These are phyloP conservation scores for Drosophila longiperda DNA, from an alignment of 2,888 invertebrate genomes.

Conservation along the genomic window DNA sequence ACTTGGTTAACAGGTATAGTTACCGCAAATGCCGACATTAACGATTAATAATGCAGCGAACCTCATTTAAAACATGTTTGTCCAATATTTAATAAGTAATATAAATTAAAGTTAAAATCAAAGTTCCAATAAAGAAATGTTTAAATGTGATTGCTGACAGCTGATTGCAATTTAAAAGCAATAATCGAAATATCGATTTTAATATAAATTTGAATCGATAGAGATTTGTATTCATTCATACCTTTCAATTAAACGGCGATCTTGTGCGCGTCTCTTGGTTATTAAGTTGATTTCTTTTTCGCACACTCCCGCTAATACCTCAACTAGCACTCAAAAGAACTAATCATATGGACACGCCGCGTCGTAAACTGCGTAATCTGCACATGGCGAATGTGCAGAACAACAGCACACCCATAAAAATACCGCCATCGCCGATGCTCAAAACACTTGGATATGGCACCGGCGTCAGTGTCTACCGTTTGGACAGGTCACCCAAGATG, in stretches of 20 bases:
- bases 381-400: conserved; percentile 75
- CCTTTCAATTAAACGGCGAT: conserved; percentile 55
- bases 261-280: conserved; percentile 54
- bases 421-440: conserved; percentile 91
- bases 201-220: conserved; percentile 26
- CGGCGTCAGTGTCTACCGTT: conserved; percentile 91
- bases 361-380: conserved; percentile 65
- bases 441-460: conserved; percentile 91
- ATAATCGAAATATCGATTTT: conserved; percentile 10
- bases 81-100: neutral
- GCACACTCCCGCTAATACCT: neutral
- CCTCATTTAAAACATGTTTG: neutral
- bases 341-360: conserved; percentile 76
- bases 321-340: neutral
- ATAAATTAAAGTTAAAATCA: neutral
- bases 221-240: conserved; percentile 29
- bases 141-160: neutral
- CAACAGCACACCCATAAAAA: conserved; percentile 83
- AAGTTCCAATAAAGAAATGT: neutral
- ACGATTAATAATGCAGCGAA: neutral
- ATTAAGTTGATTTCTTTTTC: conserved; percentile 14
- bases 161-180: neutral
- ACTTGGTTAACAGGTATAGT: neutral
- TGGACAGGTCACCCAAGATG: conserved; percentile 89
- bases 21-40: too few relatives aligned